Percentiles rank a stretch among this genome's conserved stretches.
These are phyloP conservation scores for Pseudorasbora parva DNA, from an alignment of 2,113 vertebrate genomes.

Conservation along the genomic window DNA sequence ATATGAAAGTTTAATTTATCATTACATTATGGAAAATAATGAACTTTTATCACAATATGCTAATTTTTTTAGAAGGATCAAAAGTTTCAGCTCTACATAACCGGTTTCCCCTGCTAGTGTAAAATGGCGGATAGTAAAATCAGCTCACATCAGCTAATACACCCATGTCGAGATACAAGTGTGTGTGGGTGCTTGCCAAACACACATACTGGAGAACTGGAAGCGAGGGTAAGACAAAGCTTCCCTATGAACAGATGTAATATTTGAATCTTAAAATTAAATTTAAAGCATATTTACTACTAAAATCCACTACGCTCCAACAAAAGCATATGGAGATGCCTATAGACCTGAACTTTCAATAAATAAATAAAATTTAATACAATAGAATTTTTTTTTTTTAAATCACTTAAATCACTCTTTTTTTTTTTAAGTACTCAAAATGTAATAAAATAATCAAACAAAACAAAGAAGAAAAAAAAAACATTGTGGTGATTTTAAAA, in stretches of 20 bases:
- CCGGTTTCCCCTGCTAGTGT: slow-evolving; percentile 3
- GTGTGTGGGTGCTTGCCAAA: slow-evolving; percentile 37
- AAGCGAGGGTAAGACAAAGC: slow-evolving; percentile 26
- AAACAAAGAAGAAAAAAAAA: neutral
- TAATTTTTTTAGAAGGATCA: too few relatives aligned
- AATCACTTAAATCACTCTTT: neutral
- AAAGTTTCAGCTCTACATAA: slow-evolving; percentile 22
- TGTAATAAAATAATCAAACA: too few relatives aligned
- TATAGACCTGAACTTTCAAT: neutral
- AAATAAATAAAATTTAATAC: neutral
- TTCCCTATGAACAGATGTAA: slow-evolving; percentile 13
- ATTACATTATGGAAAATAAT: too few relatives aligned
- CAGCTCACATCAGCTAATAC: slow-evolving; percentile 20
- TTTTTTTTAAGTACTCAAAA: too few relatives aligned
- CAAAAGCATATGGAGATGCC: neutral
- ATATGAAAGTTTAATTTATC: too few relatives aligned
- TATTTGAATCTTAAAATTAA: neutral
- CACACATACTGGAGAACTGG: slow-evolving; percentile 25
- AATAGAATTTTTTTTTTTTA: too few relatives aligned
- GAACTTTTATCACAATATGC: too few relatives aligned
- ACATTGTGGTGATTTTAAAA: neutral
- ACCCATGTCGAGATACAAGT: slow-evolving; percentile 9
- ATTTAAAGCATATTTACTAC: neutral
- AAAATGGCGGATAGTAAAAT: slow-evolving; percentile 40
- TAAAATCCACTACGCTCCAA: neutral